A percentile compares a stretch with the other conserved stretches of the same genome.
These are phyloP conservation scores for Microcebus griseorufus DNA, from an alignment of 2,113 vertebrate species.

Conservation along the genomic window DNA sequence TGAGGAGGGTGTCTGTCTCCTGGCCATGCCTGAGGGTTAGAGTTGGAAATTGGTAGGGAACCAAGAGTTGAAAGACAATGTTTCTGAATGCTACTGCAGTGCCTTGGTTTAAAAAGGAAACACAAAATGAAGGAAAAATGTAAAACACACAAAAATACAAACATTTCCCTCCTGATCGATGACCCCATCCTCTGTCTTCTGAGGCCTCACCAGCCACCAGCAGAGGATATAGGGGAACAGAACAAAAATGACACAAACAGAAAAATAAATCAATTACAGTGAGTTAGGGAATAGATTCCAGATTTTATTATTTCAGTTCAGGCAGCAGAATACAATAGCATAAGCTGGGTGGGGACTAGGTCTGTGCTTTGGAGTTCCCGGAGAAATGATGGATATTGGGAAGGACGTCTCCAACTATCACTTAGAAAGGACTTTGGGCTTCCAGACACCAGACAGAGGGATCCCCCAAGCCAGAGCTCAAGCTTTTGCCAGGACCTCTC, in stretches of 20 bases:
- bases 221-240: neutral
- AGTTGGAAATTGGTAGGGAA: neutral
- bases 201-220: neutral
- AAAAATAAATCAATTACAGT: neutral
- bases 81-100: neutral
- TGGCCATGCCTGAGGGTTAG: neutral
- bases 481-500: neutral
- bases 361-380: neutral
- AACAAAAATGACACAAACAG: neutral
- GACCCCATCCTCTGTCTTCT: neutral
- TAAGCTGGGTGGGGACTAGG: neutral
- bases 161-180: neutral
- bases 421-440: neutral
- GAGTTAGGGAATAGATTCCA: neutral
- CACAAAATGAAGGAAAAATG: neutral
- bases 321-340: neutral
- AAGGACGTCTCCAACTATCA: neutral
- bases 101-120: neutral
- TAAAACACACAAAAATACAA: neutral
- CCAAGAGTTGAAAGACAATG: neutral
- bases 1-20: neutral
- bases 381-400: too few relatives aligned
- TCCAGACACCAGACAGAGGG: neutral
- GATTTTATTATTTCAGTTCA: conserved; percentile 49
- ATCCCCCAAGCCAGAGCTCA: neutral